These are phyloP conservation scores for Knipowitschia caucasica DNA, from an alignment of 2,797 vertebrate genomes.

Conservation along the genomic window DNA sequence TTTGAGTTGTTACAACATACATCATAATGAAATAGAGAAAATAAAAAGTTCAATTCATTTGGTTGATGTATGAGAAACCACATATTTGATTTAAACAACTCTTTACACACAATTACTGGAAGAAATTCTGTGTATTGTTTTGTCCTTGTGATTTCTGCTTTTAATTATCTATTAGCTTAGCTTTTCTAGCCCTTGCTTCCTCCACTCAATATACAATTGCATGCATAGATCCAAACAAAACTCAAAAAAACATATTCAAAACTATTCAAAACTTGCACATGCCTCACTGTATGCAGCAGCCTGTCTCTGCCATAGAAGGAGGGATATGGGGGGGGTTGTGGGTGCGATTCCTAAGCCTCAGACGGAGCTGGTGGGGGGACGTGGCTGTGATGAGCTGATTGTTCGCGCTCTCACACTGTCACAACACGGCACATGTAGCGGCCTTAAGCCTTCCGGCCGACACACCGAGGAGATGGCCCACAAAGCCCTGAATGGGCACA, in stretches of 20 bases:
- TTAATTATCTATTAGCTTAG: too few relatives aligned
- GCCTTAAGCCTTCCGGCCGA: conserved; percentile 76
- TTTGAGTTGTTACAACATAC: too few relatives aligned
- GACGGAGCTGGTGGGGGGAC: conserved; percentile 66
- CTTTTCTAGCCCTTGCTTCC: too few relatives aligned
- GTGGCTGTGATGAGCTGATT: conserved; percentile 73
- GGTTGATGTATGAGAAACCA: neutral
- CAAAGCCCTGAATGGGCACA: conserved; percentile 62
- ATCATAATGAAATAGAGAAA: too few relatives aligned
- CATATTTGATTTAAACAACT: neutral
- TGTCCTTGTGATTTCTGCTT: too few relatives aligned
- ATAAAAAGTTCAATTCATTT: too few relatives aligned
- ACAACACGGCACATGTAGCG: conserved; percentile 69
- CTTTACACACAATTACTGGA: neutral
- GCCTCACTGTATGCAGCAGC: too few relatives aligned
- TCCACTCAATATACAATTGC: too few relatives aligned
- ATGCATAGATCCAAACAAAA: too few relatives aligned
- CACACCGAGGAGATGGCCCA: conserved; percentile 54
- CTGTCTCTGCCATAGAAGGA: conserved; percentile 27
- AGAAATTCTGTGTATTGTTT: too few relatives aligned
- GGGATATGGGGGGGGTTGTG: conserved; percentile 50
- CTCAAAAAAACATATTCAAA: neutral
- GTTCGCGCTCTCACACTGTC: conserved; percentile 76
- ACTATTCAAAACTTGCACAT: conserved; percentile 10
- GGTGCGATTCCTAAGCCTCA: conserved; percentile 65